phyloP scores from a whole-genome alignment of 2,888 invertebrate species.

The Athrips mouffetella region DNA sequence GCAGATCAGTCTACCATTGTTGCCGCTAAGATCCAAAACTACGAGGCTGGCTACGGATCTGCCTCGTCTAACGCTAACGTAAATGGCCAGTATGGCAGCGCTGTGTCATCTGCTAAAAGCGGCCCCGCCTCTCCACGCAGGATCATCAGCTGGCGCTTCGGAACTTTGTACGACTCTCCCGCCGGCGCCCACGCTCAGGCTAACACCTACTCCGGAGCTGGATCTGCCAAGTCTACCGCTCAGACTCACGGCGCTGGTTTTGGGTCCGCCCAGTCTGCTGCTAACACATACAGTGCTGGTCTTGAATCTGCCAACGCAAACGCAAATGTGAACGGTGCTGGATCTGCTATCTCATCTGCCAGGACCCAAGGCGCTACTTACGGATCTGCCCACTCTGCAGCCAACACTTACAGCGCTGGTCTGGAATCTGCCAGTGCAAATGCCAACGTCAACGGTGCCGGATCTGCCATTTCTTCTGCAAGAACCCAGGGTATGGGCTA shows the following conservation, averaged over 20 bases:
- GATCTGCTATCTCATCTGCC: slow-evolving; percentile 45
- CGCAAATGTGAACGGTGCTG: slow-evolving; percentile 32
- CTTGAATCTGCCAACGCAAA: slow-evolving; percentile 19
- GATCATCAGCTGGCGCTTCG: slow-evolving; percentile 60
- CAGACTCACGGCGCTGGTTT: slow-evolving; percentile 23
- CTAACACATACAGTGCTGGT: slow-evolving; percentile 15
- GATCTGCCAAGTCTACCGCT: slow-evolving; percentile 30
- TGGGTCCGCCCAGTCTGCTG: slow-evolving; percentile 20
- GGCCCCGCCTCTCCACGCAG: neutral
- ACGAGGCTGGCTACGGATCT: slow-evolving; percentile 34
- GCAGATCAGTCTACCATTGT: slow-evolving; percentile 35
- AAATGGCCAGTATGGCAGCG: slow-evolving; percentile 38
- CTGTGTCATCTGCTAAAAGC: slow-evolving; percentile 41
- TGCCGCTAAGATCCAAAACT: slow-evolving; percentile 46
- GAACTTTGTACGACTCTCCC: slow-evolving; percentile 53
- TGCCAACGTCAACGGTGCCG: slow-evolving; percentile 34
- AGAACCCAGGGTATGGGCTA: slow-evolving; percentile 29
- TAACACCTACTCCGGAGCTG: slow-evolving; percentile 29
- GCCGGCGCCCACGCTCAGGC: slow-evolving; percentile 34
- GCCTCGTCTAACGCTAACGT: slow-evolving; percentile 53
- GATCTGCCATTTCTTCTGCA: slow-evolving; percentile 34
- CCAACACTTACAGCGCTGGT: slow-evolving; percentile 34
- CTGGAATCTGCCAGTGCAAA: slow-evolving; percentile 34
- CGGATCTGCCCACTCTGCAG: slow-evolving; percentile 48
- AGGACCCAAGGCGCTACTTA: slow-evolving; percentile 41